Evolutionary conservation across 2,888 invertebrate species (phyloP).

Genomic region (Atherix ibis): DNA sequence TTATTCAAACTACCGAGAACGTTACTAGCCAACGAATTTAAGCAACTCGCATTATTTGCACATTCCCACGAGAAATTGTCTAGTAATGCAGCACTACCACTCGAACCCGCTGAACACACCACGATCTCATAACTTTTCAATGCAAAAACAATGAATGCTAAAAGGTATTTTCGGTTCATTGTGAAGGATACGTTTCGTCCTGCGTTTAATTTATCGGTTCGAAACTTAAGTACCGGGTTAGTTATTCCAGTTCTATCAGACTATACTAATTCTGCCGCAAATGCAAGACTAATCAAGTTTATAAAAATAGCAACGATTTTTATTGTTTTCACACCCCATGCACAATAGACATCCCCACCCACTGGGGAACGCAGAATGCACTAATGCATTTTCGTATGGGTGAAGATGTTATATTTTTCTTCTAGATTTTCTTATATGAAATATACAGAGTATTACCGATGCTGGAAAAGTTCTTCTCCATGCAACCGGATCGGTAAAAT

Average conservation of each 20-base stretch:
- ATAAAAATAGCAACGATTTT: constrained; percentile 28
- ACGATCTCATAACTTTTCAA: constrained; percentile 16
- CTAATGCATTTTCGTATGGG: background rate
- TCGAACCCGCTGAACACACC: constrained; percentile 7
- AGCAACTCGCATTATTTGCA: constrained; percentile 45
- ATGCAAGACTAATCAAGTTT: constrained; percentile 29
- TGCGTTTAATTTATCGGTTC: too few relatives aligned
- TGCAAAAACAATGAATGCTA: too few relatives aligned
- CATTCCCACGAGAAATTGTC: constrained; percentile 34
- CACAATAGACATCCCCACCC: constrained; percentile 7
- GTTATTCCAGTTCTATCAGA: too few relatives aligned
- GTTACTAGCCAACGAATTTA: constrained; percentile 36
- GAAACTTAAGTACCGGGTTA: too few relatives aligned
- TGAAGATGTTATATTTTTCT: too few relatives aligned
- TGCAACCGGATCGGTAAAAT: background rate
- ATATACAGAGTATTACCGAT: too few relatives aligned
- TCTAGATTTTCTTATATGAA: too few relatives aligned
- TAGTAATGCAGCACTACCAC: constrained; percentile 11
- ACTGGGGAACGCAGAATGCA: background rate
- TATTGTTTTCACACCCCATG: constrained; percentile 22
- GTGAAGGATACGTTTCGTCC: too few relatives aligned
- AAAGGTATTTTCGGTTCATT: too few relatives aligned
- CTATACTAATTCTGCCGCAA: too few relatives aligned
- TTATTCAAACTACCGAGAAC: constrained; percentile 37
- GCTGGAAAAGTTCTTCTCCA: background rate